These are phyloP conservation scores for Apteryx owenii DNA, from an alignment of 2,113 vertebrate species.

Conservation along the genomic window DNA sequence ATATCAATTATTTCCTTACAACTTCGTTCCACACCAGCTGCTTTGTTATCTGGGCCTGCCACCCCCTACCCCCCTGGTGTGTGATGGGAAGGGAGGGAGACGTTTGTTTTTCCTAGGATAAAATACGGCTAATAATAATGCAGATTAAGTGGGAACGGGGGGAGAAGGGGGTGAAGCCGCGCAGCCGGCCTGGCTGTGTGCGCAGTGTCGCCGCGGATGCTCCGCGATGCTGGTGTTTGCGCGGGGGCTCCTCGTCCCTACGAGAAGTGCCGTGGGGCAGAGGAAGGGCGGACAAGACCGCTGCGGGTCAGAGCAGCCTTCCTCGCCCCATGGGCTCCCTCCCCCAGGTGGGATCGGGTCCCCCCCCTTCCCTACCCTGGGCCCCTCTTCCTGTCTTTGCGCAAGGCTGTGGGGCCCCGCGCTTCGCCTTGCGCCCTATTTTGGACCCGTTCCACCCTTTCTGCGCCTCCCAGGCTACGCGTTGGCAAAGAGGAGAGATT, in stretches of 20 bases:
- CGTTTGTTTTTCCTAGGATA: conserved; percentile 64
- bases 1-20: conserved; percentile 72
- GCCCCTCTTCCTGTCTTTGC: neutral
- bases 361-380: too few species aligned
- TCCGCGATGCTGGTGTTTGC: neutral
- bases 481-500: neutral
- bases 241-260: neutral
- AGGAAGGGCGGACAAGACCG: accelerated
- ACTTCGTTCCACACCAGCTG: conserved; percentile 69
- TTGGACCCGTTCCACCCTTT: neutral
- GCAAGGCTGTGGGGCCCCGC: accelerated
- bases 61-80: neutral
- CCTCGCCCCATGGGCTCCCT: neutral
- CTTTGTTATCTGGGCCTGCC: conserved; percentile 65
- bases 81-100: conserved; percentile 54
- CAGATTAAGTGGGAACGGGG: conserved; percentile 10
- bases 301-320: neutral
- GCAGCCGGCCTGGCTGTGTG: neutral
- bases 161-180: neutral
- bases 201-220: neutral
- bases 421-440: neutral
- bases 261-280: too few species aligned
- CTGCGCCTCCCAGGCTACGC: neutral
- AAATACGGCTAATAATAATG: conserved; percentile 61
- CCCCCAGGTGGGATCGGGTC: accelerated